Evolutionary conservation across 1,140 invertebrate genomes (phyloP).

Genomic region (Panagrolaimus sp.): DNA sequence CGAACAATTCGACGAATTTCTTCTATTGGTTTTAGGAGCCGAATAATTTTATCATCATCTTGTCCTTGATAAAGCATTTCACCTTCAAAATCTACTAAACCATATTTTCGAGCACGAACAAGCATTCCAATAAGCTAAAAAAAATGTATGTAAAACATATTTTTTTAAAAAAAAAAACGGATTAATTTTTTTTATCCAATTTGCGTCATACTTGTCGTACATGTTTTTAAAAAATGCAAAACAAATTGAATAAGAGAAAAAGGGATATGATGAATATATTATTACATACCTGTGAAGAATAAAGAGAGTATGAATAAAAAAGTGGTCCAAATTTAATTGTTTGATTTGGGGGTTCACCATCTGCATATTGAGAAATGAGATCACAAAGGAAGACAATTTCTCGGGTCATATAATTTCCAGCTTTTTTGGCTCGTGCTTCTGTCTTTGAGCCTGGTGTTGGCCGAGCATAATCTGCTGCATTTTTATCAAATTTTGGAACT

Average conservation of each 20-base stretch:
- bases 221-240: conserved; percentile 15
- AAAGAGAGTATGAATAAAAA: conserved; percentile 23
- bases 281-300: conserved; percentile 24
- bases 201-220: conserved; percentile 20
- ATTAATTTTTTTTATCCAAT: conserved; percentile 6
- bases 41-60: conserved; percentile 35
- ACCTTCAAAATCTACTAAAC: conserved; percentile 21
- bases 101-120: conserved; percentile 28
- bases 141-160: too few species aligned
- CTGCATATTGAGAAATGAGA: conserved; percentile 22
- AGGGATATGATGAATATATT: neutral
- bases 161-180: too few species aligned
- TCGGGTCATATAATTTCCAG: conserved; percentile 20
- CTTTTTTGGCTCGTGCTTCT: conserved; percentile 22
- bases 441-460: conserved; percentile 26
- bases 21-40: conserved; percentile 32
- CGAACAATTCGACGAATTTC: conserved; percentile 27
- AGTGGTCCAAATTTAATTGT: conserved; percentile 27
- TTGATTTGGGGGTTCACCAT: conserved; percentile 17
- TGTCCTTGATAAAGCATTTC: conserved; percentile 42
- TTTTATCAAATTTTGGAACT: conserved; percentile 26
- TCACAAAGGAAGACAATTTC: conserved; percentile 36
- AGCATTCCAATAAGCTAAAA: conserved; percentile 25
- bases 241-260: conserved; percentile 9
- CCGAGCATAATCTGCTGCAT: conserved; percentile 24